Evolutionary conservation across 1,140 invertebrate species (phyloP).

Genomic region (Pachyrhynchus sulphureomaculatus): DNA sequence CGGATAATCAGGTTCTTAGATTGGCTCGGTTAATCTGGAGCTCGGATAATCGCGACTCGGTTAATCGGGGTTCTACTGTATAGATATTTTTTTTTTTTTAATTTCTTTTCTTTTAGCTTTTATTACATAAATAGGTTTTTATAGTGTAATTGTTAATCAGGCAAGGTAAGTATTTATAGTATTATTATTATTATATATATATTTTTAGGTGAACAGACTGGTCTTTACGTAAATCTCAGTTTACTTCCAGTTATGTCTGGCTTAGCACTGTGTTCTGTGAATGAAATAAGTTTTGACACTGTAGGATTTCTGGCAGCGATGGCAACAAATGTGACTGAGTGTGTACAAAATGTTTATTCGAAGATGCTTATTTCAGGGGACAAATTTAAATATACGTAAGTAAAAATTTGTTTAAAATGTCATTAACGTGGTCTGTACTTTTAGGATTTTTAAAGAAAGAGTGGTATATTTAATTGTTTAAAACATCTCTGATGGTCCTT

Average conservation of each 20-base stretch:
- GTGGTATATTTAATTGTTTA: not conserved
- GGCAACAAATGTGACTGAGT: constrained; percentile 82
- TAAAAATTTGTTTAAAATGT: constrained; percentile 35
- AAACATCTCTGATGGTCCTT: too few species aligned
- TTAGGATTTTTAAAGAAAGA: not conserved
- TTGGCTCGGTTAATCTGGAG: too few species aligned
- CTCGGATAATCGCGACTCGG: too few species aligned
- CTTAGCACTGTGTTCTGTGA: constrained; percentile 77
- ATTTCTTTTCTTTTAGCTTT: too few species aligned
- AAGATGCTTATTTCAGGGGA: constrained; percentile 81
- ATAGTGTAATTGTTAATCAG: too few species aligned
- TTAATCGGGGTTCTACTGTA: too few species aligned
- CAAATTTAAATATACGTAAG: constrained; percentile 79
- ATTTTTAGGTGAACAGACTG: constrained; percentile 69
- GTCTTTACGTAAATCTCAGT: constrained; percentile 74
- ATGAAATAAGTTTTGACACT: constrained; percentile 80
- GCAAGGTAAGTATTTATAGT: constrained; percentile 55
- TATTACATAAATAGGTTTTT: too few species aligned
- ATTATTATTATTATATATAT: not conserved
- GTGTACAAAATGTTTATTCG: constrained; percentile 83
- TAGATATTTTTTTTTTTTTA: too few species aligned
- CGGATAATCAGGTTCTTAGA: too few species aligned
- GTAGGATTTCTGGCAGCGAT: constrained; percentile 77
- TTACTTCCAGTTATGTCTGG: constrained; percentile 85
- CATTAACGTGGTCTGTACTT: not conserved